Base-by-base conservation (phyloP, 2,888 invertebrate species). In the Leptothorax acervorum region DNA sequence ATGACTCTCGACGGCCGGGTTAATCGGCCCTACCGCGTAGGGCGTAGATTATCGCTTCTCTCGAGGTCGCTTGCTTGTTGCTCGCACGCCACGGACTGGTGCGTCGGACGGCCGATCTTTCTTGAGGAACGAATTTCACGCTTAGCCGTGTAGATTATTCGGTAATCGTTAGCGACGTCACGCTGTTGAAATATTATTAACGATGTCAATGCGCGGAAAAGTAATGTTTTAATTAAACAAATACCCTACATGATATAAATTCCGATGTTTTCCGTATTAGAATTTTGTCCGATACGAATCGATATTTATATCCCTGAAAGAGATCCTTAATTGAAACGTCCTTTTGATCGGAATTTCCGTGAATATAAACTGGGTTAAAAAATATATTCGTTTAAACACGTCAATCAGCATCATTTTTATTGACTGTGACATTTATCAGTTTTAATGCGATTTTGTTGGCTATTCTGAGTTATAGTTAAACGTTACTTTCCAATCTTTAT, bases 111-210 rank as follows among this genome's bases (percentile, higher is more conserved):
- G 51, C 6, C 42, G 63, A 82, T 53, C 65, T 63, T 75, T 75
- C 35, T 53, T 11, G 11, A 63, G 76, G 28, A 75, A 51, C 65
- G 15, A 75, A 75, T 79, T 79, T 79, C 60, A 71, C 48, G 71
- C 70, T 79, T 45, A 23, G 70, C 48, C 71, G 12, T 60, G 48
- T 71, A 60, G 71, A 60, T 81, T 81, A 78, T 78, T 70, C 70
- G 31, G 6, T 78, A 71, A 60, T 81, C 23, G 15, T 57, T 68
- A 31, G 12, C 62, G 12, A 62, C 31, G n/a, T 28, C 35, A 55
- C 23, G 28, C 18, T 23, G 57, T 53, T 39, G 11, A 15, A 3
- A 4, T 39, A 28, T 48, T 79, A 35, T 35, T 35, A 48, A 55
- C 18, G n/a, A 23, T 45, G 35, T n/a, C 12, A 51, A 63, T 39